A percentile compares a stretch with the other conserved stretches of the same genome.
Evolutionary conservation across 1,140 invertebrate species (phyloP).

Genomic region (Propsilocerus akamusi): DNA sequence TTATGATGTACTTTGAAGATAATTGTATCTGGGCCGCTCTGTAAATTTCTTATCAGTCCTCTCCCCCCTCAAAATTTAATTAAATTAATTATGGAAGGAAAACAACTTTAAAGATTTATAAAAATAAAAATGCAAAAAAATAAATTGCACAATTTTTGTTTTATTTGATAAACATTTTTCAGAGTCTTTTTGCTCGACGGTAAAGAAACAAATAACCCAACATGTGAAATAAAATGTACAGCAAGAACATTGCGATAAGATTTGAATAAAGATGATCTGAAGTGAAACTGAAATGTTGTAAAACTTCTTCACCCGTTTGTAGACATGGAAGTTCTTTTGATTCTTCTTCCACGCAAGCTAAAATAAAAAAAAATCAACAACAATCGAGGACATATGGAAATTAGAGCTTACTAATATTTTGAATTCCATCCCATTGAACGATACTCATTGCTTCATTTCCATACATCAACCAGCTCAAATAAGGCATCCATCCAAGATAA

Average conservation of each 20-base stretch:
- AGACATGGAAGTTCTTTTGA: slow-evolving; percentile 44
- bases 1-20: too few relatives aligned
- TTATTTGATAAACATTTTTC: neutral
- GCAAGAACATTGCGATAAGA: slow-evolving; percentile 36
- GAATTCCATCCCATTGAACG: slow-evolving; percentile 53
- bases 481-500: slow-evolving; percentile 67
- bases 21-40: neutral
- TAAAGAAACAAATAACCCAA: slow-evolving; percentile 44
- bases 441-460: slow-evolving; percentile 75
- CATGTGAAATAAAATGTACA: slow-evolving; percentile 50
- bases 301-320: slow-evolving; percentile 44
- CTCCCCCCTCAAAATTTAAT: too few relatives aligned
- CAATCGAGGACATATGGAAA: neutral
- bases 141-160: neutral
- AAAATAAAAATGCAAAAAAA: neutral
- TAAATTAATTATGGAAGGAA: slow-evolving; percentile 3
- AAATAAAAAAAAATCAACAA: slow-evolving; percentile 17
- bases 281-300: slow-evolving; percentile 51
- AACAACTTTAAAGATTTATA: slow-evolving; percentile 1
- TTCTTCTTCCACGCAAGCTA: slow-evolving; percentile 40
- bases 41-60: neutral
- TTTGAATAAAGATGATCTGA: slow-evolving; percentile 40
- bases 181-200: slow-evolving; percentile 29
- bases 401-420: slow-evolving; percentile 51
- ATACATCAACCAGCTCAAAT: slow-evolving; percentile 85